These are phyloP conservation scores for Trachymyrmex septentrionalis DNA, from an alignment of 1,140 invertebrate species.

Conservation along the genomic window DNA sequence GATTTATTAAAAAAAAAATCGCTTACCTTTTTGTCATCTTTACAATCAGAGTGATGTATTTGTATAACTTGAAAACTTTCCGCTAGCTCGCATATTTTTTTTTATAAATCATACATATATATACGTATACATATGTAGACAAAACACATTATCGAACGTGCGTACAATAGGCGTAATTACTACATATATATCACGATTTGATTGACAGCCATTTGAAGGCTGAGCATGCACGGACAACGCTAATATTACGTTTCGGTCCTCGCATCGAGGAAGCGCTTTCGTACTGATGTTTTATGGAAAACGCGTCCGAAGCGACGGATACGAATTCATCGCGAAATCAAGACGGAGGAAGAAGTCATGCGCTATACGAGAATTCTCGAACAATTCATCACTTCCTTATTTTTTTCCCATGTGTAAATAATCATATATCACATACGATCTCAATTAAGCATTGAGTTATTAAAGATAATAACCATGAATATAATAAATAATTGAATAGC, in stretches of 20 bases:
- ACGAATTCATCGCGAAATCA: slow-evolving; percentile 54
- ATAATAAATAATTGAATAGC: not conserved
- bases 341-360: slow-evolving; percentile 43
- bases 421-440: not conserved
- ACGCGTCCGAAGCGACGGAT: slow-evolving; percentile 59
- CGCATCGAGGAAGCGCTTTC: slow-evolving; percentile 74
- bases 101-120: not conserved
- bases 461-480: not conserved
- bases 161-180: slow-evolving; percentile 63
- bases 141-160: slow-evolving; percentile 43
- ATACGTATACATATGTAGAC: not conserved
- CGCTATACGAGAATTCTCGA: slow-evolving; percentile 23
- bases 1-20: no score
- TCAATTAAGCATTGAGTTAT: not conserved
- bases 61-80: not conserved
- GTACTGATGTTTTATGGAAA: slow-evolving; percentile 79
- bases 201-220: slow-evolving; percentile 76
- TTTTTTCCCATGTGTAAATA: not conserved
- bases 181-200: slow-evolving; percentile 43
- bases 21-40: not conserved
- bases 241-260: slow-evolving; percentile 45
- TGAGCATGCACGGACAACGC: slow-evolving; percentile 69
- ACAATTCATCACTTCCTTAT: not conserved
- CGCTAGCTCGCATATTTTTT: not conserved
- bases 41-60: not conserved